A percentile compares a stretch with the other conserved stretches of the same genome.
Conservation (phyloP, 2,888 invertebrate genomes). For the Dinocampus coccinellae region DNA sequence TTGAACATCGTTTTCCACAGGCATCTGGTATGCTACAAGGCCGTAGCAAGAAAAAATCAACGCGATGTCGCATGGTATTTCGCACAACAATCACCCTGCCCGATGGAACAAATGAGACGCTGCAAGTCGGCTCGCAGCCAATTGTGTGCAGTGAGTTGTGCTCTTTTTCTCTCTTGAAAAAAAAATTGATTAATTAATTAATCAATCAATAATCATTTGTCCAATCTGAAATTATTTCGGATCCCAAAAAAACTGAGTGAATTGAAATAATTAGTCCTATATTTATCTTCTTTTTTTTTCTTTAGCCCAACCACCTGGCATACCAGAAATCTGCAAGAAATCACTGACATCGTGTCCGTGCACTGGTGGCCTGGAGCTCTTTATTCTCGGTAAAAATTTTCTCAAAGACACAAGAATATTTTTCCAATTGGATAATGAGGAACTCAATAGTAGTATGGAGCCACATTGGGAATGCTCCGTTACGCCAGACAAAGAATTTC, state of each 20-base stretch:
- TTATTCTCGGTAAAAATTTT: slow-evolving; percentile 92
- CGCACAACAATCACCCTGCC: slow-evolving; percentile 84
- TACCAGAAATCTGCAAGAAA: slow-evolving; percentile 92
- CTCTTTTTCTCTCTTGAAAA: not conserved
- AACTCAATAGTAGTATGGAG: slow-evolving; percentile 71
- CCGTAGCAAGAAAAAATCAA: slow-evolving; percentile 93
- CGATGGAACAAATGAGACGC: slow-evolving; percentile 83
- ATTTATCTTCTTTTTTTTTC: slow-evolving; percentile 42
- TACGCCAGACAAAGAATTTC: slow-evolving; percentile 88
- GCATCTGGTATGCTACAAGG: slow-evolving; percentile 74
- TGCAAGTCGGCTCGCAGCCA: slow-evolving; percentile 91
- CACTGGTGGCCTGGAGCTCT: slow-evolving; percentile 85
- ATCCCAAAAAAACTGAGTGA: not conserved
- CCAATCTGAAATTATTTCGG: slow-evolving; percentile 14
- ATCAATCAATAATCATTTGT: slow-evolving; percentile 2
- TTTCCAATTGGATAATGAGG: slow-evolving; percentile 75
- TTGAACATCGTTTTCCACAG: slow-evolving; percentile 90
- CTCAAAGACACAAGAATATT: slow-evolving; percentile 89
- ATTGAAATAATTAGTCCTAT: slow-evolving; percentile 1
- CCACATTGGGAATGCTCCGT: slow-evolving; percentile 84
- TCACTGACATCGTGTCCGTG: slow-evolving; percentile 85
- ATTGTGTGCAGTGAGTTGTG: slow-evolving; percentile 85
- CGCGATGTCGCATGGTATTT: slow-evolving; percentile 95
- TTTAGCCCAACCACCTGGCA: slow-evolving; percentile 90
- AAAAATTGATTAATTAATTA: not conserved